A percentile compares a stretch with the other conserved stretches of the same genome.
Conservation (phyloP, 2,797 vertebrate species). For the Adrianichthys oophorus region DNA sequence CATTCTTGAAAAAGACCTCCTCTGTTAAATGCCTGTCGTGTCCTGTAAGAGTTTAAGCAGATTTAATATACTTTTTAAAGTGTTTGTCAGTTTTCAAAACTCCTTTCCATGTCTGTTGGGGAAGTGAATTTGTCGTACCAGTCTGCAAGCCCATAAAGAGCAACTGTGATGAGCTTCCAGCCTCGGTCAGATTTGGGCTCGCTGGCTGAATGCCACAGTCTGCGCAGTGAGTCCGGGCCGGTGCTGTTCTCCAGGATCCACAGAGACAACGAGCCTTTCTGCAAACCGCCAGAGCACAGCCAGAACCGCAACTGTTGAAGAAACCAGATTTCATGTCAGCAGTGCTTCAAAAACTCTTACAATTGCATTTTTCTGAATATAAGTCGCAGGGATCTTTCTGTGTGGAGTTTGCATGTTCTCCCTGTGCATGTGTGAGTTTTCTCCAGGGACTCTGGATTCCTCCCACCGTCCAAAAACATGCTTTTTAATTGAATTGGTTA, state of each 20-base stretch:
- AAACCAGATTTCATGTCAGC: background rate
- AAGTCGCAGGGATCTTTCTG: too few species aligned
- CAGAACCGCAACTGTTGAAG: constrained; percentile 86
- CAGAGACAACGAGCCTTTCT: constrained; percentile 85
- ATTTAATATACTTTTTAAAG: constrained; percentile 11
- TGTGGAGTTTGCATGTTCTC: too few species aligned
- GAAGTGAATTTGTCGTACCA: constrained; percentile 77
- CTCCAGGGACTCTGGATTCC: too few species aligned
- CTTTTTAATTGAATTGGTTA: too few species aligned
- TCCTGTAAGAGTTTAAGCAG: background rate
- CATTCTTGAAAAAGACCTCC: constrained; percentile 29
- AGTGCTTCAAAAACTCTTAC: background rate
- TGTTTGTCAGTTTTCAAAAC: constrained; percentile 13
- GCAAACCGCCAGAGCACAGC: constrained; percentile 81
- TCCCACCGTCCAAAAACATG: too few species aligned
- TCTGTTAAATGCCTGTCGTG: constrained; percentile 30
- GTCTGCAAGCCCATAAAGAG: constrained; percentile 86
- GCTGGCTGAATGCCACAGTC: constrained; percentile 82
- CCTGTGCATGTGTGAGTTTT: too few species aligned
- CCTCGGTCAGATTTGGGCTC: constrained; percentile 73
- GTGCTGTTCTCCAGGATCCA: constrained; percentile 89
- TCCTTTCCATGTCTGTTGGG: background rate
- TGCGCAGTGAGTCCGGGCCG: constrained; percentile 80
- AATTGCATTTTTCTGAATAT: too few species aligned
- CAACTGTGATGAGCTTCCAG: constrained; percentile 84